These are phyloP conservation scores for Drosophila aff. DNA, from an alignment of 1,140 invertebrate genomes.

Conservation along the genomic window DNA sequence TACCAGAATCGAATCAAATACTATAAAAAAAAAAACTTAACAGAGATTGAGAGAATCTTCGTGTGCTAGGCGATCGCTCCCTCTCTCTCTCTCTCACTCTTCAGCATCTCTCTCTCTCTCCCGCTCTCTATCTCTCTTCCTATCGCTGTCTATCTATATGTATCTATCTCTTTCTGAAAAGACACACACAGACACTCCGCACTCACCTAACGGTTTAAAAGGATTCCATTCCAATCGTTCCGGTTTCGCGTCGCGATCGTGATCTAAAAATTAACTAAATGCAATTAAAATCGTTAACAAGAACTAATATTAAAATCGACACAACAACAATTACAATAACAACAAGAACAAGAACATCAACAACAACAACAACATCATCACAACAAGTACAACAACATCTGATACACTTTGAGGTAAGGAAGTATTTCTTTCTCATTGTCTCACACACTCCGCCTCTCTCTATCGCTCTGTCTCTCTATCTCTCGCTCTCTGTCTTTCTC, in stretches of 20 bases:
- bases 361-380: slow-evolving; percentile 24
- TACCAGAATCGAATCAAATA: slow-evolving; percentile 9
- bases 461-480: slow-evolving; percentile 17
- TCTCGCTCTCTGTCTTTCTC: slow-evolving; percentile 35
- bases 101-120: slow-evolving; percentile 26
- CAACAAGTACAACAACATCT: slow-evolving; percentile 39
- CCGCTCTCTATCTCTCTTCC: slow-evolving; percentile 11
- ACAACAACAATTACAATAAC: slow-evolving; percentile 50
- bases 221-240: slow-evolving; percentile 38
- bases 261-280: slow-evolving; percentile 37
- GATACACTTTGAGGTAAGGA: slow-evolving; percentile 75
- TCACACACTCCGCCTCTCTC: slow-evolving; percentile 34
- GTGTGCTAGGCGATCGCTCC: slow-evolving; percentile 43
- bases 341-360: slow-evolving; percentile 33
- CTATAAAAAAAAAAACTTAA: slow-evolving; percentile 9
- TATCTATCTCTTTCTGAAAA: slow-evolving; percentile 33
- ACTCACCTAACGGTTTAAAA: slow-evolving; percentile 61
- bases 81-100: slow-evolving; percentile 25
- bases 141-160: slow-evolving; percentile 38
- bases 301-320: slow-evolving; percentile 45
- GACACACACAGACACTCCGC: slow-evolving; percentile 66
- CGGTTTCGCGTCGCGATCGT: slow-evolving; percentile 44
- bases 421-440: slow-evolving; percentile 69
- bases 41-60: slow-evolving; percentile 48
- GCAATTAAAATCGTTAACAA: slow-evolving; percentile 23